Evolutionary conservation across 2,888 invertebrate genomes (phyloP).

Genomic region (Dysmachus trigonus): DNA sequence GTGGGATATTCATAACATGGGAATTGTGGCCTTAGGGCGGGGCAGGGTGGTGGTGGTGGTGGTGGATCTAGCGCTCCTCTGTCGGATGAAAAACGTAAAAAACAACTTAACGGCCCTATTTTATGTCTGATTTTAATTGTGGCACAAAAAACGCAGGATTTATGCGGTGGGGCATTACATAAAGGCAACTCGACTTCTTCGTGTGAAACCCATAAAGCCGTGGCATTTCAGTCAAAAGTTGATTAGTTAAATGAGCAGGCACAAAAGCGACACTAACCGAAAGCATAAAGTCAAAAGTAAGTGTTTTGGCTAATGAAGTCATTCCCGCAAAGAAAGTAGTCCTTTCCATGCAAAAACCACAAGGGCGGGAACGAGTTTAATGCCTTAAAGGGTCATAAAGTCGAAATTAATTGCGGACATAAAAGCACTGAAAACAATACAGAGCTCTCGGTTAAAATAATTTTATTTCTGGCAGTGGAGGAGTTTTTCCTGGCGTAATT

Average conservation of each 20-base stretch:
- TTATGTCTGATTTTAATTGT: slow-evolving; percentile 2
- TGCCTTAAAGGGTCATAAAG: slow-evolving; percentile 44
- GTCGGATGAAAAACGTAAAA: not conserved
- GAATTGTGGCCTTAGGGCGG: not conserved
- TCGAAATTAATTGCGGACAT: slow-evolving; percentile 46
- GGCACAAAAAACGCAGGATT: not conserved
- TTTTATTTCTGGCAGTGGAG: not conserved
- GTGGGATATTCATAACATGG: not conserved
- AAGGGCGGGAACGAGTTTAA: slow-evolving; percentile 42
- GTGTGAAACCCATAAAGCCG: slow-evolving; percentile 41
- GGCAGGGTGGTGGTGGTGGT: not conserved
- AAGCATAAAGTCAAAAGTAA: slow-evolving; percentile 1
- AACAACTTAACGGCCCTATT: not conserved
- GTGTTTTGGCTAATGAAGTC: slow-evolving; percentile 18
- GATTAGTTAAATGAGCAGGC: slow-evolving; percentile 35
- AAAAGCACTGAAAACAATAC: slow-evolving; percentile 33
- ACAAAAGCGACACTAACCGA: slow-evolving; percentile 6
- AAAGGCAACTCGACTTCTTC: slow-evolving; percentile 11
- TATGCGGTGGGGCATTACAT: not conserved
- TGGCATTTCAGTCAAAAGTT: slow-evolving; percentile 44
- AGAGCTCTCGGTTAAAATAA: not conserved
- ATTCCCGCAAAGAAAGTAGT: not conserved
- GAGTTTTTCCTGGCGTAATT: not conserved
- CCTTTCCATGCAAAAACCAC: slow-evolving; percentile 11
- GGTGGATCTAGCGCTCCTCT: not conserved